Evolutionary conservation across 2,888 invertebrate genomes (phyloP).

Genomic region (Lobophora halterata): DNA sequence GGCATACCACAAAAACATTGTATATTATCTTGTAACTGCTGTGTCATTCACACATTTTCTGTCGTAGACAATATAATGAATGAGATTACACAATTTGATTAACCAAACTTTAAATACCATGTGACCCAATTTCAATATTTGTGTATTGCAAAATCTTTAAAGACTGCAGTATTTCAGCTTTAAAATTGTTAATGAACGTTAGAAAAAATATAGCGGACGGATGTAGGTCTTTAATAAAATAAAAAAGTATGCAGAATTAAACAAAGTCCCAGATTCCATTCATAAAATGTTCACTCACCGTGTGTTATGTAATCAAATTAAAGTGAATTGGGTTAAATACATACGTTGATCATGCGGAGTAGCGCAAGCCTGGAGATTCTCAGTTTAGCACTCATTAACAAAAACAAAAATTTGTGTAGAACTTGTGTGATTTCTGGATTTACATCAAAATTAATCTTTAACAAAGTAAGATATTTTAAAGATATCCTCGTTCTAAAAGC

Average conservation of each 20-base stretch:
- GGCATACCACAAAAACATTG: slow-evolving; percentile 16
- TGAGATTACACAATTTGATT: slow-evolving; percentile 42
- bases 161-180: slow-evolving; percentile 43
- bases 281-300: slow-evolving; percentile 56
- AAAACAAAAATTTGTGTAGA: slow-evolving; percentile 5
- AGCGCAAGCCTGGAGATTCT: slow-evolving; percentile 41
- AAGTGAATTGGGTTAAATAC: slow-evolving; percentile 57
- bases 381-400: slow-evolving; percentile 30
- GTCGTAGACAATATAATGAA: slow-evolving; percentile 33
- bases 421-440: too few relatives aligned
- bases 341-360: slow-evolving; percentile 42
- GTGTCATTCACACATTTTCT: slow-evolving; percentile 22
- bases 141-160: slow-evolving; percentile 41
- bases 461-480: too few relatives aligned
- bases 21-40: slow-evolving; percentile 11
- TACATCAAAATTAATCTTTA: slow-evolving; percentile 2
- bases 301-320: slow-evolving; percentile 61
- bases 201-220: slow-evolving; percentile 47
- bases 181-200: slow-evolving; percentile 40
- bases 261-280: slow-evolving; percentile 59
- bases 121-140: slow-evolving; percentile 39
- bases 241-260: slow-evolving; percentile 51
- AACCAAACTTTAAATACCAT: slow-evolving; percentile 30
- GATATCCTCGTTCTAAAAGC: too few relatives aligned
- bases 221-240: slow-evolving; percentile 62